These are phyloP conservation scores for Drosophila jambulina DNA, from an alignment of 1,140 invertebrate species.

Conservation along the genomic window DNA sequence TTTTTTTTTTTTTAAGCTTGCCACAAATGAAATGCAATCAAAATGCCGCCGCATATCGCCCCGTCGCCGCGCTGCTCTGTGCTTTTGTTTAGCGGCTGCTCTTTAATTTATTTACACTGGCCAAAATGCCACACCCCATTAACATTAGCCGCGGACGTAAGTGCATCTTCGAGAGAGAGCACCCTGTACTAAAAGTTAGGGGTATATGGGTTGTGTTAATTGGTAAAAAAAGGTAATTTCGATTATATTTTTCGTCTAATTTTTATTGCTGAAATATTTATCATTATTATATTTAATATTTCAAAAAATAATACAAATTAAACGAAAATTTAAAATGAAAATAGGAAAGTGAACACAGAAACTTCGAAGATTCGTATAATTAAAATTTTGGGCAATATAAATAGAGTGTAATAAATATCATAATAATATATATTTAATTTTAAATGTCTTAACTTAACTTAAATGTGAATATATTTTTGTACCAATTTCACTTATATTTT, in stretches of 20 bases:
- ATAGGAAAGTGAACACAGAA: too few species aligned
- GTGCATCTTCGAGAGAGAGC: conserved; percentile 18
- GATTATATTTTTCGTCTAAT: too few species aligned
- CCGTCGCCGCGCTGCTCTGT: conserved; percentile 9
- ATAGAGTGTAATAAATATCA: too few species aligned
- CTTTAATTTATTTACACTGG: conserved; percentile 82
- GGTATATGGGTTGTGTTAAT: not conserved
- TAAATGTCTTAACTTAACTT: too few species aligned
- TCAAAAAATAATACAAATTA: too few species aligned
- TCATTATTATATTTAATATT: too few species aligned
- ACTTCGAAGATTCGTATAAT: too few species aligned
- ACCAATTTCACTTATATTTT: not conserved
- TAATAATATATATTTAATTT: too few species aligned
- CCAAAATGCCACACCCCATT: conserved; percentile 80
- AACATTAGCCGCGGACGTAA: conserved; percentile 46
- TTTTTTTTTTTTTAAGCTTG: conserved; percentile 6
- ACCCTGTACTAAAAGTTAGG: not conserved
- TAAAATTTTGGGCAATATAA: too few species aligned
- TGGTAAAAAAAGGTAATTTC: not conserved
- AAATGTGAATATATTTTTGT: too few species aligned
- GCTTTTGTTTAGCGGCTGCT: conserved; percentile 72
- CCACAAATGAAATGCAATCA: conserved; percentile 78
- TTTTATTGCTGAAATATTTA: too few species aligned
- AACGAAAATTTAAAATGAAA: too few species aligned
- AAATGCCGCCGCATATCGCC: conserved; percentile 58